Conservation (phyloP, 2,888 invertebrate genomes). For the Hydraecia micacea region DNA sequence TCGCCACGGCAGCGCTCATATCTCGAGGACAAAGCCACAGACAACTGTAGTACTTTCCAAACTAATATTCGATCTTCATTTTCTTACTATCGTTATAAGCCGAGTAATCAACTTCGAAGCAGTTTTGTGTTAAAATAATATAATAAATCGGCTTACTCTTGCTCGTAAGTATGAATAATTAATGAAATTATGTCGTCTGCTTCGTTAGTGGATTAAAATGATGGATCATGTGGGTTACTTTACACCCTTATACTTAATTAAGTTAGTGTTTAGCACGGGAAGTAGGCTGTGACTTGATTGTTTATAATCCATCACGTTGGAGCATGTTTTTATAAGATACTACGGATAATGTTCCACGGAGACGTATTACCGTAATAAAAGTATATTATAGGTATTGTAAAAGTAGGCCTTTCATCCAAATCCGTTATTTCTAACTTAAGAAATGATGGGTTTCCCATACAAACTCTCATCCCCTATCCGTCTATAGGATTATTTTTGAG, state of each 20-base stretch:
- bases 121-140: conserved; percentile 59
- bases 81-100: conserved; percentile 26
- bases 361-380: background rate
- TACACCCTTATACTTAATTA: conserved; percentile 50
- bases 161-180: conserved; percentile 65
- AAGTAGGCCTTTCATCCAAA: background rate
- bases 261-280: conserved; percentile 40
- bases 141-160: conserved; percentile 59
- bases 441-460: background rate
- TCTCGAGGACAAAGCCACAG: background rate
- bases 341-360: background rate
- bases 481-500: background rate
- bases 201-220: conserved; percentile 64
- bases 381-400: background rate
- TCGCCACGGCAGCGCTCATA: no score
- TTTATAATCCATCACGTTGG: conserved; percentile 36
- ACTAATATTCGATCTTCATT: conserved; percentile 27
- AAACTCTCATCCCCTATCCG: no score
- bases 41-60: background rate
- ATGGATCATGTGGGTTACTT: conserved; percentile 63
- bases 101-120: conserved; percentile 41
- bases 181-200: conserved; percentile 65
- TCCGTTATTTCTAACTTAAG: background rate
- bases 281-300: conserved; percentile 32
- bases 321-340: background rate